These are phyloP conservation scores for Pao palembangensis DNA, from an alignment of 2,113 vertebrate genomes.

Conservation along the genomic window DNA sequence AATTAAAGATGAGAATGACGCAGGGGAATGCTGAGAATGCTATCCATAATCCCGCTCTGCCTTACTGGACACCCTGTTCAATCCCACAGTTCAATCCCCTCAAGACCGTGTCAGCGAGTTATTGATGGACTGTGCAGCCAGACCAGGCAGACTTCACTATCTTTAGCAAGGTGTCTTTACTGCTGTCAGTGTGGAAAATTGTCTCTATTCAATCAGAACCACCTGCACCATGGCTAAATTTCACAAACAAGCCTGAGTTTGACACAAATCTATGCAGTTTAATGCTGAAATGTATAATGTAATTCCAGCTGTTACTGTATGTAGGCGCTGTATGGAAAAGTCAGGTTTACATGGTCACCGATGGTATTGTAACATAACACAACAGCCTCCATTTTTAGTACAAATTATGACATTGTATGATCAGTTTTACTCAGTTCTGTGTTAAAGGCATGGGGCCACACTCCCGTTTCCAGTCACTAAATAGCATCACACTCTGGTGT, in stretches of 20 bases:
- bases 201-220: not conserved
- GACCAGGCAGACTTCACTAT: not conserved
- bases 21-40: conserved; percentile 5
- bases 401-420: conserved; percentile 15
- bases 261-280: not conserved
- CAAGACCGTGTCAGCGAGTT: conserved; percentile 6
- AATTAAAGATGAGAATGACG: conserved; percentile 1
- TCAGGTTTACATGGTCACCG: conserved; percentile 1
- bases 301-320: too few relatives aligned
- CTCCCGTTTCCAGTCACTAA: conserved; percentile 15
- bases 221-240: conserved; percentile 6
- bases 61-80: not conserved
- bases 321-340: not conserved
- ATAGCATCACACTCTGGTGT: conserved; percentile 16
- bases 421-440: conserved; percentile 24
- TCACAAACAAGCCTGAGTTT: conserved; percentile 2
- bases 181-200: too few relatives aligned
- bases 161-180: not conserved
- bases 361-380: not conserved
- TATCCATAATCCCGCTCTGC: not conserved
- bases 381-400: conserved; percentile 24
- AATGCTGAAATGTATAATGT: too few relatives aligned
- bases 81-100: not conserved
- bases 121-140: conserved; percentile 1
- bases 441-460: conserved; percentile 7